Base-by-base conservation (phyloP, 2,888 invertebrate species). In the Thereva nobilitata region DNA sequence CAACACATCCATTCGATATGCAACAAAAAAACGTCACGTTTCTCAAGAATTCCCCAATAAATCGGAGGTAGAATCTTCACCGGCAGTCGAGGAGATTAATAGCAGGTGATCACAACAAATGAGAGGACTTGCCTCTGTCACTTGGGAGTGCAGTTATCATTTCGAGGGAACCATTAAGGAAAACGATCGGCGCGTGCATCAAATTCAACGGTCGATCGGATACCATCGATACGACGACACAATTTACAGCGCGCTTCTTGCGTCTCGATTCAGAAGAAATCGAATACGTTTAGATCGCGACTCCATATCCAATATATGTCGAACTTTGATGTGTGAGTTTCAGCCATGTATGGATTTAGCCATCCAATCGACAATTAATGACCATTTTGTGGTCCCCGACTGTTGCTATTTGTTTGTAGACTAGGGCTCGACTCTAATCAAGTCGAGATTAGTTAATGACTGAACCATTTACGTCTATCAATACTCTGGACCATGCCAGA, bases 381-480 rank as follows among this genome's bases (percentile, higher is more conserved):
- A 59, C 37, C 59, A 12, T 12, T 38, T 47, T 59, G 59, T 47
- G 2, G 37, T 10, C 37, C 38, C 47, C 47, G 47, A 10, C 47
- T 59, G 47, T 34, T 59, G 10, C 59, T 59, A 59, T 59, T 59
- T 59, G 59, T 59, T 59, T 57, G 44, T 57, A 45, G 57, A 23
- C n/a, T n/a, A n/a, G n/a, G 45, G 57, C 45, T 57, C 49, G 47
- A 45, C 45, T 49, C 45, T 59, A 59, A 59, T 59, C 59, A 59
- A 59, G 47, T 59, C 59, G 59, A 23, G 23, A 59, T 59, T 59
- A 59, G 59, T 59, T 59, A 59, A 59, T 59, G 59, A 59, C 49
- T 59, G 49, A 59, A 59, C 45, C 49, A 45, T 47, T 59, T 44
- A 35, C 34, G 37, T 34, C 38, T n/a, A 8, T 37, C 37, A 47